Evolutionary conservation across 2,797 vertebrate genomes (phyloP).

Genomic region (Hypotaenidia philippensis): DNA sequence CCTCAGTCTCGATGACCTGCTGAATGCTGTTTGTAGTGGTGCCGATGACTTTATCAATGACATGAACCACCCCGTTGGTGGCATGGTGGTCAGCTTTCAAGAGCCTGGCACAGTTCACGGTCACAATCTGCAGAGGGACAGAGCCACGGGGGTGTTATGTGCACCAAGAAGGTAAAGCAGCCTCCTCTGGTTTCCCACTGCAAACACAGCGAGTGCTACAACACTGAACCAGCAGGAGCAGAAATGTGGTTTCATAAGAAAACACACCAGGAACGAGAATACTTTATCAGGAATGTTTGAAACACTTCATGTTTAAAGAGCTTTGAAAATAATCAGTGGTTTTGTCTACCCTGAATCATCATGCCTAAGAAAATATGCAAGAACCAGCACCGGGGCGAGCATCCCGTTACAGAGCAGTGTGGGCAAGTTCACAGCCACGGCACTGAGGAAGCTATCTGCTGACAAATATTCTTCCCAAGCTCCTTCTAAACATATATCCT

Average conservation of each 20-base stretch:
- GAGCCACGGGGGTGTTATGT: neutral
- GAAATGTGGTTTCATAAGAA: neutral
- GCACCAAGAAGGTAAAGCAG: neutral
- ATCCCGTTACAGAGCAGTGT: accelerated
- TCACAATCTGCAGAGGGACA: constrained; percentile 87
- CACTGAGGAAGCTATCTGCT: neutral
- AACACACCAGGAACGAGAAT: neutral
- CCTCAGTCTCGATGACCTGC: constrained; percentile 89
- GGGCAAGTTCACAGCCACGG: neutral
- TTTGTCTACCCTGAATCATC: neutral
- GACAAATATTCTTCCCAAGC: neutral
- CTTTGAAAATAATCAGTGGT: neutral
- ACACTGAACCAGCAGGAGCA: neutral
- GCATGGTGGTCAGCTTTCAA: constrained; percentile 95
- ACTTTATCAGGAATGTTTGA: neutral
- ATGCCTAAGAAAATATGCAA: neutral
- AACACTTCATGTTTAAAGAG: neutral
- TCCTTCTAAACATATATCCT: neutral
- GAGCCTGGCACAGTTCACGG: constrained; percentile 95
- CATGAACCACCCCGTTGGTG: constrained; percentile 96
- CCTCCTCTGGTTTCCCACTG: neutral
- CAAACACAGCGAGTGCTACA: accelerated
- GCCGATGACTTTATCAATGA: constrained; percentile 96
- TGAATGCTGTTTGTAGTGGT: constrained; percentile 90
- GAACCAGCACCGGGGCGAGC: neutral